These are phyloP conservation scores for Aix galericulata DNA, from an alignment of 2,113 vertebrate genomes.

Conservation along the genomic window DNA sequence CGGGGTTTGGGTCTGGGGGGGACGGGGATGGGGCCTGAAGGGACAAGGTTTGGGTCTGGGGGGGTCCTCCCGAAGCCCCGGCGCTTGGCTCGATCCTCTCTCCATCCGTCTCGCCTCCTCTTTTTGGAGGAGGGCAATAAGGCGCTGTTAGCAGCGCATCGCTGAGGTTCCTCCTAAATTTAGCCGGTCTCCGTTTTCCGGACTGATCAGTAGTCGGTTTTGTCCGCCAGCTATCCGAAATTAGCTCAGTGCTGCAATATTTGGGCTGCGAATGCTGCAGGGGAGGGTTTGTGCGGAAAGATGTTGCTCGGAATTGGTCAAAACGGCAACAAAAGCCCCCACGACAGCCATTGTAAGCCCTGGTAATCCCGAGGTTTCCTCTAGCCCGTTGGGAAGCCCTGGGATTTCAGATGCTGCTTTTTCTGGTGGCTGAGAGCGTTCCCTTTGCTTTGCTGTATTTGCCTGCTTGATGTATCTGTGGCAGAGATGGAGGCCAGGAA, in stretches of 20 bases:
- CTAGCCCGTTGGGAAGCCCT: background rate
- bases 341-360: background rate
- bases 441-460: background rate
- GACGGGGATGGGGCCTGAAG: no score
- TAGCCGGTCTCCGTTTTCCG: constrained; percentile 12
- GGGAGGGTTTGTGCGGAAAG: background rate
- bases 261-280: constrained; percentile 63
- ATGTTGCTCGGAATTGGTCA: background rate
- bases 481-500: constrained; percentile 27
- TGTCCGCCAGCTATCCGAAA: background rate
- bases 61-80: background rate
- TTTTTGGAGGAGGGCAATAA: background rate
- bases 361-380: background rate
- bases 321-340: background rate
- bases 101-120: no score
- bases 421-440: background rate
- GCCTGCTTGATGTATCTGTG: background rate
- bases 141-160: background rate
- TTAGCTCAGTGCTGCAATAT: constrained; percentile 68
- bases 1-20: background rate
- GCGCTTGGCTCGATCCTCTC: no score
- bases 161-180: constrained; percentile 21
- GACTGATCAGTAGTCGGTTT: background rate
- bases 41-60: background rate
- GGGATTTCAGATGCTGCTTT: background rate